phyloP scores from a whole-genome alignment of 2,888 invertebrate genomes.

The Corbicula japonica region DNA sequence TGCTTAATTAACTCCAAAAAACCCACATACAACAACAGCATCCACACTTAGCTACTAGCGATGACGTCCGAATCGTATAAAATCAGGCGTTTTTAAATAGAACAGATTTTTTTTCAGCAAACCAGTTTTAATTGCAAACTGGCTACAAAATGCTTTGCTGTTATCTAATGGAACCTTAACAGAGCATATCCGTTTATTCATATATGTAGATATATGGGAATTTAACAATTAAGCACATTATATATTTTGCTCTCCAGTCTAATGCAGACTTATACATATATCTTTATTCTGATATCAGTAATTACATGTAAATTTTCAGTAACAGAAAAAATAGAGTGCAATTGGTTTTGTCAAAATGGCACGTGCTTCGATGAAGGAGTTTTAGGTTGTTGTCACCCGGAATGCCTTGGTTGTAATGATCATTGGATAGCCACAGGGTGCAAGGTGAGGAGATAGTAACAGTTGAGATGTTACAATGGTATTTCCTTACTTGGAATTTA shows the following conservation, averaged over 20 bases:
- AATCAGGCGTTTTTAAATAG: too few species aligned
- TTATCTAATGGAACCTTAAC: background rate
- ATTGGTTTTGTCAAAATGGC: constrained; percentile 64
- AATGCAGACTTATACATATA: background rate
- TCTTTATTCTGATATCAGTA: too few species aligned
- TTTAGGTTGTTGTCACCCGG: constrained; percentile 95
- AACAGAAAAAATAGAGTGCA: constrained; percentile 50
- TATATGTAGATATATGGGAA: background rate
- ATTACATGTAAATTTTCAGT: constrained; percentile 40
- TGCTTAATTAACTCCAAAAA: too few species aligned
- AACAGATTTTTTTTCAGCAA: too few species aligned
- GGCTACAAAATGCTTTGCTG: background rate
- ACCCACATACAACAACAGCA: too few species aligned
- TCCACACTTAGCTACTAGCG: too few species aligned
- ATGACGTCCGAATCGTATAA: too few species aligned
- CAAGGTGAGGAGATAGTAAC: too few species aligned
- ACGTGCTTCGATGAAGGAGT: constrained; percentile 67
- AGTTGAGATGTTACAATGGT: background rate
- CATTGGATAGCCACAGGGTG: constrained; percentile 89
- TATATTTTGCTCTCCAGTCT: background rate
- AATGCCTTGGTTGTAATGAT: constrained; percentile 98
- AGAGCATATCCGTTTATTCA: background rate
- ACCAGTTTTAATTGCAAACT: too few species aligned
- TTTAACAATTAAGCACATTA: background rate
- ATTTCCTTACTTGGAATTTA: background rate